Conservation (phyloP, 2,888 invertebrate species). For the Dromius quadrimaculatus region DNA sequence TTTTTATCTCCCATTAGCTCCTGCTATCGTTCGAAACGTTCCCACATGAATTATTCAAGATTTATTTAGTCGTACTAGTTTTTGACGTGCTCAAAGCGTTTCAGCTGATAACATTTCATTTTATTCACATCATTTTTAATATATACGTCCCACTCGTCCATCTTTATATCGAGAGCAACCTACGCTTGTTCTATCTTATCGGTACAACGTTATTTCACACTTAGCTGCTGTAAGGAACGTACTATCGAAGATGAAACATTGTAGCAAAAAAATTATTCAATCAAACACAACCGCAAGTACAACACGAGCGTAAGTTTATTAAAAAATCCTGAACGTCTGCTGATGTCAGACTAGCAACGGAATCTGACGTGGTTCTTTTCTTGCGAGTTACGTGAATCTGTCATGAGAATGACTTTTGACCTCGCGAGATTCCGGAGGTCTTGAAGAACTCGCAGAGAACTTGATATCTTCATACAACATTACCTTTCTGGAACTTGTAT, state of each 20-base stretch:
- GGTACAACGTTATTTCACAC: constrained; percentile 25
- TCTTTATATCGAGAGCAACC: constrained; percentile 19
- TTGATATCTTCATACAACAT: constrained; percentile 2
- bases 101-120: constrained; percentile 35
- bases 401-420: constrained; percentile 1
- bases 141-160: constrained; percentile 28
- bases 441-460: background rate
- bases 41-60: constrained; percentile 30
- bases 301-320: background rate
- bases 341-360: constrained; percentile 2
- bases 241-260: no score
- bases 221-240: constrained; percentile 6
- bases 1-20: constrained; percentile 31
- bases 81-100: constrained; percentile 25
- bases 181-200: constrained; percentile 30
- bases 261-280: background rate
- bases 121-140: constrained; percentile 38
- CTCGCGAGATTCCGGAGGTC: background rate
- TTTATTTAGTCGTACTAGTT: constrained; percentile 25
- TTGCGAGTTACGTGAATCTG: constrained; percentile 11
- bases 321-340: constrained; percentile 7
- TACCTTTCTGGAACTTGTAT: background rate
- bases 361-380: background rate
- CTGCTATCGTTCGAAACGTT: constrained; percentile 6
- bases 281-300: constrained; percentile 17